These are phyloP conservation scores for Enteromius thamalakanensis DNA, from an alignment of 2,797 vertebrate genomes.

Conservation along the genomic window DNA sequence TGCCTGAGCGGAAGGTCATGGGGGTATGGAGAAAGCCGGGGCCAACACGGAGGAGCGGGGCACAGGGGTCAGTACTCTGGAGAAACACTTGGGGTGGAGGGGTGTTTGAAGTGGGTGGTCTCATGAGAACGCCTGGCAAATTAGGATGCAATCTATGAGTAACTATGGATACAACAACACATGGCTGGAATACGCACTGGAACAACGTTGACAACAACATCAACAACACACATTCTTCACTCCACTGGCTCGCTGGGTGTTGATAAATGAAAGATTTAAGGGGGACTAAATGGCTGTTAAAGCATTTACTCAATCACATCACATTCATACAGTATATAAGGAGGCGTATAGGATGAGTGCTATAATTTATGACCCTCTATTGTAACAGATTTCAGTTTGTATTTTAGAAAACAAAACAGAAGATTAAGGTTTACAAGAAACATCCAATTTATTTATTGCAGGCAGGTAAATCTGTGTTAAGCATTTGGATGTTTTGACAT, in stretches of 20 bases:
- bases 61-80: conserved; percentile 50
- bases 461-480: not conserved
- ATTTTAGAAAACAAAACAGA: not conserved
- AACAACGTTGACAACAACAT: conserved; percentile 37
- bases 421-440: not conserved
- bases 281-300: not conserved
- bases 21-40: conserved; percentile 36
- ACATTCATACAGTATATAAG: not conserved
- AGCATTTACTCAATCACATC: not conserved
- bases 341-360: not conserved
- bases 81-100: conserved; percentile 31
- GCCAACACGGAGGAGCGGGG: conserved; percentile 34
- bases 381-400: not conserved
- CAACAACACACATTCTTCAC: conserved; percentile 18
- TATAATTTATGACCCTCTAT: not conserved
- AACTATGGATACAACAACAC: conserved; percentile 58
- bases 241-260: conserved; percentile 11
- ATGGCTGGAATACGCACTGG: conserved; percentile 40
- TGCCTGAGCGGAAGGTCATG: conserved; percentile 48
- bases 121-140: conserved; percentile 53
- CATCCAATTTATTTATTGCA: not conserved
- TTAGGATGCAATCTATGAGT: conserved; percentile 61
- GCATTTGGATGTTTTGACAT: not conserved
- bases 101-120: conserved; percentile 40
- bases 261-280: not conserved